Conservation (phyloP, 2,797 vertebrate species). For the Chelon labrosus region DNA sequence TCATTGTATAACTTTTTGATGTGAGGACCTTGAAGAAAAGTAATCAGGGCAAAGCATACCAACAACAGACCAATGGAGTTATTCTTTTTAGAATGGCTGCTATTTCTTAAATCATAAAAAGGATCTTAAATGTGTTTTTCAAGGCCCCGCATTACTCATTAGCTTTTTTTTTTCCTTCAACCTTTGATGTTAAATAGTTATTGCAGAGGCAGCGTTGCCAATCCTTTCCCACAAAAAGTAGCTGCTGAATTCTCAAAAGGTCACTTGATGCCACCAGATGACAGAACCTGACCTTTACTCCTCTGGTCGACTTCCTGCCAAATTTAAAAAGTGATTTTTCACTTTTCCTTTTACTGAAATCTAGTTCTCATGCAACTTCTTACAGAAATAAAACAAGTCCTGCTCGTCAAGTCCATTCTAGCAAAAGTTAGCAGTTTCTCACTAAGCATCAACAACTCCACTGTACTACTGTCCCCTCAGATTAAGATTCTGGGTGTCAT, state of each 20-base stretch:
- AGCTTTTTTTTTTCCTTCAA: neutral
- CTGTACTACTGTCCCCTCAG: no score
- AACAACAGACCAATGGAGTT: neutral
- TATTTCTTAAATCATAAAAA: neutral
- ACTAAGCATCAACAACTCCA: no score
- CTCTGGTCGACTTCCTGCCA: neutral
- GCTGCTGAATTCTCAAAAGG: constrained; percentile 10
- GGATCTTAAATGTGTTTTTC: constrained; percentile 1
- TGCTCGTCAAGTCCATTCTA: no score
- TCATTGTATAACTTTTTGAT: neutral
- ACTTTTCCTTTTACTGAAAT: neutral
- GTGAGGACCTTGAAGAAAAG: neutral
- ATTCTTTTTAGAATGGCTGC: neutral
- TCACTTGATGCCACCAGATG: constrained; percentile 8
- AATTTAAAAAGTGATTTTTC: neutral
- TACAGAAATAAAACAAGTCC: no score
- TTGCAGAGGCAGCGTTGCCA: neutral
- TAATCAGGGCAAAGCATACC: neutral
- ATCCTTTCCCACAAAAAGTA: neutral
- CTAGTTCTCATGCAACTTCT: no score
- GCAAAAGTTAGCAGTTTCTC: no score
- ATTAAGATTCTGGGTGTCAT: no score
- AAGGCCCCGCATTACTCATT: neutral
- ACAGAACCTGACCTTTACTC: constrained; percentile 16
- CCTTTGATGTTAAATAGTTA: neutral